These are phyloP conservation scores for Drosophila tanythrix DNA, from an alignment of 2,888 invertebrate species.

Conservation along the genomic window DNA sequence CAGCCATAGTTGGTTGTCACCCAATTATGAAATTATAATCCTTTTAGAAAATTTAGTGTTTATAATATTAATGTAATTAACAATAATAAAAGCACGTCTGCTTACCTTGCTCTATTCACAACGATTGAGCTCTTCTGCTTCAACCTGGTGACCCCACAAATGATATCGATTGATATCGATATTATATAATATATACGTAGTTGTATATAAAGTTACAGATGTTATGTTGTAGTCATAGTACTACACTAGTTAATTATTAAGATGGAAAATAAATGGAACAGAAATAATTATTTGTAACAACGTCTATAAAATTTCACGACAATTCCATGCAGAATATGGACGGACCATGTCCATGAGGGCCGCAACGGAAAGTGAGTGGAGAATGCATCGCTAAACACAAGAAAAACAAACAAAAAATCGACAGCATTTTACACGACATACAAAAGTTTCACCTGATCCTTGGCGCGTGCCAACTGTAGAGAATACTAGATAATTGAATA, in stretches of 20 bases:
- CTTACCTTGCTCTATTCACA: not conserved
- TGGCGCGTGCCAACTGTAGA: constrained; percentile 88
- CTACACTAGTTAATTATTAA: not conserved
- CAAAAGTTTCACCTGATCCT: constrained; percentile 92
- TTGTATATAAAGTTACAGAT: not conserved
- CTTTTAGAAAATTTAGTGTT: constrained; percentile 43
- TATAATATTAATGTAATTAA: not conserved
- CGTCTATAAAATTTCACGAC: constrained; percentile 86
- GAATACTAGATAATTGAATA: not conserved
- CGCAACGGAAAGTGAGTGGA: constrained; percentile 91
- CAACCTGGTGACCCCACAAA: not conserved
- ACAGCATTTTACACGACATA: constrained; percentile 93
- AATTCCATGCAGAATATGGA: constrained; percentile 86
- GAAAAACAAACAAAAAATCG: constrained; percentile 91
- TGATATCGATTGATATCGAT: not conserved
- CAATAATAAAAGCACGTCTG: not conserved
- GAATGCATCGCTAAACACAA: constrained; percentile 86
- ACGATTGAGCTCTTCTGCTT: not conserved
- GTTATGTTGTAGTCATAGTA: not conserved
- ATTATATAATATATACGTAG: not conserved
- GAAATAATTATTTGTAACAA: not conserved
- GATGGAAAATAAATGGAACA: not conserved
- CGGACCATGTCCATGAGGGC: constrained; percentile 86
- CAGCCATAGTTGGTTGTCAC: constrained; percentile 10
- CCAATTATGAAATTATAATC: constrained; percentile 3